Evolutionary conservation across 1,140 invertebrate species (phyloP), one percentile per base, ranked within the genome.

Genomic region (Pseudomyrmex concolor): DNA sequence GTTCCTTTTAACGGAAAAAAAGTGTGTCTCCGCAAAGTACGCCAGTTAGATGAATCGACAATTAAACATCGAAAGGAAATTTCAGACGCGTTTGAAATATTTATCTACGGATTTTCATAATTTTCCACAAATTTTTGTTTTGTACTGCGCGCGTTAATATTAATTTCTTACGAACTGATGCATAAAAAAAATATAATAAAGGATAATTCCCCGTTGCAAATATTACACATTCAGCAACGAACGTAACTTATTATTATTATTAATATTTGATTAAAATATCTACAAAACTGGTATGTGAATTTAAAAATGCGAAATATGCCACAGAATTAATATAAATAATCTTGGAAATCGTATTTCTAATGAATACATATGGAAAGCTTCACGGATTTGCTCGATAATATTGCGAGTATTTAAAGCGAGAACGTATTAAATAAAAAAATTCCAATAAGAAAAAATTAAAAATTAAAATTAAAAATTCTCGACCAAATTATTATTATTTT

Each of bases 1-100:
- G 54, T 54, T 68, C 12, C 76, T 78, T 34, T 59, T 59, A 78
- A 68, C 51, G n/a, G 7, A 34, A 17, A 78, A 68, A 78, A 68
- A 5, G 34, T 22, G 12, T 25, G 22, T 57, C 9, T 25, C 45
- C 54, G 43, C 7, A 15, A 68, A n/a, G 13, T 43, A 25, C 22
- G 17, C 22, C 34, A 43, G 55, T 22, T 22, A n/a, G 8, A 15
- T 59, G 22, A 77, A 66, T 60, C 17, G 64, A 64, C 60, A 10
- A 9, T 45, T n/a, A n/a, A 67, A 64, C 19, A 45, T 67, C 19
- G 13, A 67, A 8, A 17, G 8, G n/a, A 76, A 43, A 15, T 48
- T 13, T 5, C n/a, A 34, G 5, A 76, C 45, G 59, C 34, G 45
- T 8, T 12, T 43, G 62, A 25, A 22, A 67, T 25, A 55, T 17